Conservation (phyloP, 2,888 invertebrate genomes). For the Chymomyza amoena region DNA sequence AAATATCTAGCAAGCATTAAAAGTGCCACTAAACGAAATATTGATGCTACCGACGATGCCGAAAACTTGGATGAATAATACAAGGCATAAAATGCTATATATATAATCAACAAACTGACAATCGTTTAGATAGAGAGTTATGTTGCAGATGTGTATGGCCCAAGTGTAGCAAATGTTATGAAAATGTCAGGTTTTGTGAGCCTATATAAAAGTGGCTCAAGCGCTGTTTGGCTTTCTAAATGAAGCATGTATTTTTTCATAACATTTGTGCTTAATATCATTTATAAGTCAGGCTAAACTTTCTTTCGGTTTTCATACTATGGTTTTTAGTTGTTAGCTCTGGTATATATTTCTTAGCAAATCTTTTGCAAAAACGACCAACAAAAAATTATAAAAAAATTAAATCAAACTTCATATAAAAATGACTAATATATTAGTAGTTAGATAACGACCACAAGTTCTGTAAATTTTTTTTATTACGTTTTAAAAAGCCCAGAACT, state of each 20-base stretch:
- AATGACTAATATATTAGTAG: not conserved
- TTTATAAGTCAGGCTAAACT: not conserved
- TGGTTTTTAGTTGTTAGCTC: not conserved
- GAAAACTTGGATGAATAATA: slow-evolving; percentile 68
- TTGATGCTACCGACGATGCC: slow-evolving; percentile 73
- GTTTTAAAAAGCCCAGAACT: not conserved
- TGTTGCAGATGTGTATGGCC: not conserved
- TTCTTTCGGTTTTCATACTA: not conserved
- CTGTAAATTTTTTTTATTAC: not conserved
- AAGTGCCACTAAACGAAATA: slow-evolving; percentile 77
- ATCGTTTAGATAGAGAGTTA: not conserved
- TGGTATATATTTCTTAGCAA: not conserved
- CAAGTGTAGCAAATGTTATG: not conserved
- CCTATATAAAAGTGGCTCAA: not conserved
- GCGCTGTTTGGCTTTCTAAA: no score
- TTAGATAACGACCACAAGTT: slow-evolving; percentile 8
- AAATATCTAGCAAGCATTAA: slow-evolving; percentile 77
- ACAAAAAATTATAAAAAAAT: slow-evolving; percentile 2
- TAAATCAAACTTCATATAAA: not conserved
- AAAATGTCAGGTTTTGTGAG: not conserved
- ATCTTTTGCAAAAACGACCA: slow-evolving; percentile 6
- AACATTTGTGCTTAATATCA: not conserved
- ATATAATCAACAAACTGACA: slow-evolving; percentile 23
- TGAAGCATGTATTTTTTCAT: not conserved
- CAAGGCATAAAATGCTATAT: slow-evolving; percentile 13